Conservation (phyloP, 2,113 vertebrate species). For the Anas platyrhynchos region DNA sequence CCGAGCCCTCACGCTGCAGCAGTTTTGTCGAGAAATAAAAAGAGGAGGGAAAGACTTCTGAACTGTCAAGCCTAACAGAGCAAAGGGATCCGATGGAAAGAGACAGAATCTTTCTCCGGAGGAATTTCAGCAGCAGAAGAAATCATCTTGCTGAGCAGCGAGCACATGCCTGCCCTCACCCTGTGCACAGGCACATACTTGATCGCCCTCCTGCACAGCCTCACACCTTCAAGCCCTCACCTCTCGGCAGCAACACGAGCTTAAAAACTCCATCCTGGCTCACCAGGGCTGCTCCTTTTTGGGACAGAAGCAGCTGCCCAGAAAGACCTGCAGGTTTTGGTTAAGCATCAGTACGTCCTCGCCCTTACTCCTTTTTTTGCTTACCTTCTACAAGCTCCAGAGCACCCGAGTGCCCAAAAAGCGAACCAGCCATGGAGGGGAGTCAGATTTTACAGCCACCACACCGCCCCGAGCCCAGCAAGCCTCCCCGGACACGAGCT, state of each 20-base stretch:
- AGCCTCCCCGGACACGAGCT: neutral
- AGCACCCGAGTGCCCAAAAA: neutral
- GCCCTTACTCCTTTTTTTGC: neutral
- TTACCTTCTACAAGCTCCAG: neutral
- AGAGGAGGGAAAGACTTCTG: neutral
- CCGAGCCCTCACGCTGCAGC: neutral
- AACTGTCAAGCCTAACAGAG: neutral
- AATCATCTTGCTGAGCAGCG: neutral
- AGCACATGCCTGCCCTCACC: neutral
- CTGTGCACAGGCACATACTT: neutral
- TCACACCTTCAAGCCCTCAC: neutral
- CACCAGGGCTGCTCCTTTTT: neutral
- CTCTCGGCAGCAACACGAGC: neutral
- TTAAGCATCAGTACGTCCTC: neutral
- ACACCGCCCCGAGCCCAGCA: fast-evolving
- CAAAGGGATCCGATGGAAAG: neutral
- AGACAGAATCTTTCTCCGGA: neutral
- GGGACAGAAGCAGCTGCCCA: neutral
- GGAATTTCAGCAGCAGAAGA: neutral
- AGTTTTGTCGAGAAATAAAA: neutral
- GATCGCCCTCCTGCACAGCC: neutral
- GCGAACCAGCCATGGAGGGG: neutral
- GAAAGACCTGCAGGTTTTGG: neutral
- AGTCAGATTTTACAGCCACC: neutral
- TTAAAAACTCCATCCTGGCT: neutral